Conservation (phyloP, 2,888 invertebrate genomes). For the Campoplex capitator region DNA sequence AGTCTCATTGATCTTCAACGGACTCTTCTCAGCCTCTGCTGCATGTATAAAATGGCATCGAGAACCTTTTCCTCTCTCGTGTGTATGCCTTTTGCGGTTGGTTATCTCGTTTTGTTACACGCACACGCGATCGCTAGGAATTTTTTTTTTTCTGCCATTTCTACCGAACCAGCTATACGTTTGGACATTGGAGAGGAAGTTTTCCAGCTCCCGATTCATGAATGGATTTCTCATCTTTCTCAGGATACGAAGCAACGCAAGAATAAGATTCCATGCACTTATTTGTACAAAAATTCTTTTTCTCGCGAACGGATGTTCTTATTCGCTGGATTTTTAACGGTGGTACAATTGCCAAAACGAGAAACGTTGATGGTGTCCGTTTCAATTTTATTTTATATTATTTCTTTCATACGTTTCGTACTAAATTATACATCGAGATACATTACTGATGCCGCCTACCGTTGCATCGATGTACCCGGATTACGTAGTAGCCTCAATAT, state of each 20-base stretch:
- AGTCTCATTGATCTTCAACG: conserved; percentile 71
- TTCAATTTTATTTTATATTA: not conserved
- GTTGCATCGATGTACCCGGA: not conserved
- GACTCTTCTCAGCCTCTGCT: conserved; percentile 43
- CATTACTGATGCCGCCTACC: not conserved
- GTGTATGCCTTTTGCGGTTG: conserved; percentile 53
- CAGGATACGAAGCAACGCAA: not conserved
- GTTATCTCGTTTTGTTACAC: conserved; percentile 64
- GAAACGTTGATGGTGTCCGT: not conserved
- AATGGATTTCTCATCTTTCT: conserved; percentile 25
- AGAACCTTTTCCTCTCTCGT: conserved; percentile 35
- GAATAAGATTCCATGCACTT: not conserved
- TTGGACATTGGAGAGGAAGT: not conserved
- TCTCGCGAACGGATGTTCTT: not conserved
- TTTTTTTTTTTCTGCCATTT: conserved; percentile 12
- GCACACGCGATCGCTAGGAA: conserved; percentile 51
- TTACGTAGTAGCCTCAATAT: conserved; percentile 28
- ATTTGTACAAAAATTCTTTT: not conserved
- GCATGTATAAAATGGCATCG: conserved; percentile 33
- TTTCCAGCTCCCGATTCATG: conserved; percentile 14
- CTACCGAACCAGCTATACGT: not conserved
- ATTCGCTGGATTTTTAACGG: not conserved
- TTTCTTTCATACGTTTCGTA: not conserved
- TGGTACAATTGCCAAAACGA: not conserved
- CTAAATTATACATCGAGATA: not conserved